Evolutionary conservation across 53 echinoderm and acorn worm genomes (phyloP).

Genomic region (Luidia sarsii): DNA sequence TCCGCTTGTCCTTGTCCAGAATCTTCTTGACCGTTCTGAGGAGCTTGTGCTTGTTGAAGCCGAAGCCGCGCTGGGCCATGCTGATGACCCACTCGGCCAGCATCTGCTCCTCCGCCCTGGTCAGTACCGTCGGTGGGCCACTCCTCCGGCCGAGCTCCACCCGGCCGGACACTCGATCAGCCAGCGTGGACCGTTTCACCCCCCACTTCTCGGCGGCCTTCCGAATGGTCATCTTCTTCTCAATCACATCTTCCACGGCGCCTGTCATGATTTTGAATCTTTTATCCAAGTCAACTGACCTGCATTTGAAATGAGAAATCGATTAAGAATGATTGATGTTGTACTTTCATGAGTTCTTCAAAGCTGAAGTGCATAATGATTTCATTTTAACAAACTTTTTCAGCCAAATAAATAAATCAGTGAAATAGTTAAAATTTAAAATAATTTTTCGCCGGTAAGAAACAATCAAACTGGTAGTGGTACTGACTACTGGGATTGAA

Average conservation of each 20-base stretch:
- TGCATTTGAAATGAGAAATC: background rate
- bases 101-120: constrained; percentile 39
- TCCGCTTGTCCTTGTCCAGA: constrained; percentile 51
- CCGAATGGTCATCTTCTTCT: constrained; percentile 43
- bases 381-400: background rate
- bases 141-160: constrained; percentile 40
- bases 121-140: constrained; percentile 42
- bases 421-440: background rate
- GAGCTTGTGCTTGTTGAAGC: constrained; percentile 37
- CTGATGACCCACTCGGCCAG: constrained; percentile 40
- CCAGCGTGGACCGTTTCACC: constrained; percentile 39
- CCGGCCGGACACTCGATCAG: constrained; percentile 32
- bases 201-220: constrained; percentile 34
- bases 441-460: too few relatives aligned
- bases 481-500: too few relatives aligned
- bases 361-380: background rate
- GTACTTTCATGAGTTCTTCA: too few relatives aligned
- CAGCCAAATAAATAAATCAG: background rate
- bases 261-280: constrained; percentile 34
- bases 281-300: constrained; percentile 45
- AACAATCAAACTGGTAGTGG: too few relatives aligned
- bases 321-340: background rate
- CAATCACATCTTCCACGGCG: constrained; percentile 49
- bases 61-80: constrained; percentile 44
- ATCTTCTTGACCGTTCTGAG: constrained; percentile 53